Percentiles rank a stretch among this genome's conserved stretches.
Conservation (phyloP, 2,797 vertebrate species). For the Coccyzus lansbergi region DNA sequence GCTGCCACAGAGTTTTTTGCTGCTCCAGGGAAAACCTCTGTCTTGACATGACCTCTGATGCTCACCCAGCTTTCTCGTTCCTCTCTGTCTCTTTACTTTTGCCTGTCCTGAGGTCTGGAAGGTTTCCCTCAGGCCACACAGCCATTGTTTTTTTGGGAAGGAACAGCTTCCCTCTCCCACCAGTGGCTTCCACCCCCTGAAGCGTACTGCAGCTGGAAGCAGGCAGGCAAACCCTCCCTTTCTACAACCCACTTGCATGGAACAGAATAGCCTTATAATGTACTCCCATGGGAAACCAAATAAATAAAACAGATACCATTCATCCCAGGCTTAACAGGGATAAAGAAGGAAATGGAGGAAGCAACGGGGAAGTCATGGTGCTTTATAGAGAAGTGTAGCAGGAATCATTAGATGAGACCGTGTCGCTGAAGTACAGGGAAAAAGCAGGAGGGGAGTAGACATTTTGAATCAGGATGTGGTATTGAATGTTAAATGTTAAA, state of each 20-base stretch:
- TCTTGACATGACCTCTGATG: not conserved
- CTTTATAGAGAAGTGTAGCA: not conserved
- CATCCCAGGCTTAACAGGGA: not conserved
- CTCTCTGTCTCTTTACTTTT: not conserved
- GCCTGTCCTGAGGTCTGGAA: not conserved
- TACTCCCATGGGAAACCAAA: not conserved
- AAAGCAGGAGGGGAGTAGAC: not conserved
- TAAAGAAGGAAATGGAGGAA: not conserved
- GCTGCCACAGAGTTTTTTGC: not conserved
- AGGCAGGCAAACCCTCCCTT: not conserved
- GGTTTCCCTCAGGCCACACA: not conserved
- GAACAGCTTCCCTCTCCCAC: not conserved
- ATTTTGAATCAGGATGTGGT: not conserved
- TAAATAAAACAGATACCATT: not conserved
- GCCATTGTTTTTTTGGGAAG: not conserved
- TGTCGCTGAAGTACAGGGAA: not conserved
- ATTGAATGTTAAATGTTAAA: not conserved
- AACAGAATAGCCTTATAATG: not conserved
- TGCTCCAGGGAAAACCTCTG: not conserved
- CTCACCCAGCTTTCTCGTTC: not conserved
- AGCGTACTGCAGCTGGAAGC: rapidly evolving
- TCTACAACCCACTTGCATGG: not conserved
- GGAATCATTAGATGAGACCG: not conserved
- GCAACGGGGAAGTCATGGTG: not conserved
- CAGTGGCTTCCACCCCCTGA: not conserved